Percentiles rank a stretch among this genome's conserved stretches.
Conservation (phyloP, 2,888 invertebrate genomes). For the Lagria hirta region DNA sequence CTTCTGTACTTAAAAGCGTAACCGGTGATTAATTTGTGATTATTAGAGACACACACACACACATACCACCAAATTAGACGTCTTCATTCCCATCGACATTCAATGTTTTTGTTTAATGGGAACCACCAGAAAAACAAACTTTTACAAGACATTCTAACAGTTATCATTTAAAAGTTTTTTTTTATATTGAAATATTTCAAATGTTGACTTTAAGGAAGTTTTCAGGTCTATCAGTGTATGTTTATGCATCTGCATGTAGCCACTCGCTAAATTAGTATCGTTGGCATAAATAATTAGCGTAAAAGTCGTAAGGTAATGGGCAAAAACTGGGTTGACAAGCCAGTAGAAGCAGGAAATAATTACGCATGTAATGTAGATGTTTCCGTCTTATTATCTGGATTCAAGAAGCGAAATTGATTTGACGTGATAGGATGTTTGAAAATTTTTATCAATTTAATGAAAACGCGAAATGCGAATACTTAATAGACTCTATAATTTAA, state of each 20-base stretch:
- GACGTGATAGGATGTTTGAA: constrained; percentile 10
- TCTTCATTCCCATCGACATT: constrained; percentile 16
- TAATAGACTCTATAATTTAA: too few relatives aligned
- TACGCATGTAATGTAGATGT: constrained; percentile 27
- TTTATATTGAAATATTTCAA: too few relatives aligned
- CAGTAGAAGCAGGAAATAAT: constrained; percentile 34
- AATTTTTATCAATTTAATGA: neutral
- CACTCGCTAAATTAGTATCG: constrained; percentile 3
- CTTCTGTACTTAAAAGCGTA: constrained; percentile 19
- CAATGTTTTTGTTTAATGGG: constrained; percentile 17
- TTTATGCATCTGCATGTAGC: neutral
- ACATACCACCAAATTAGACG: constrained; percentile 20
- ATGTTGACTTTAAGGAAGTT: too few relatives aligned
- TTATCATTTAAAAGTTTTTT: too few relatives aligned
- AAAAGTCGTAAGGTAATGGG: constrained; percentile 1
- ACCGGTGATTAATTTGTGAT: constrained; percentile 25
- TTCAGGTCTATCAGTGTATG: neutral
- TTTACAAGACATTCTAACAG: too few relatives aligned
- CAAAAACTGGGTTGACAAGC: constrained; percentile 36
- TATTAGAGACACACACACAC: constrained; percentile 21
- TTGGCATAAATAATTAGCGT: constrained; percentile 23
- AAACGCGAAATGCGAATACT: too few relatives aligned
- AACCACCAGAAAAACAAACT: constrained; percentile 1
- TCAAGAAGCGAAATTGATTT: constrained; percentile 15
- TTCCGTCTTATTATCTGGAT: constrained; percentile 20